Evolutionary conservation across 2,888 invertebrate species (phyloP), one percentile per base, ranked within the genome.

Genomic region (Catocala sponsa): DNA sequence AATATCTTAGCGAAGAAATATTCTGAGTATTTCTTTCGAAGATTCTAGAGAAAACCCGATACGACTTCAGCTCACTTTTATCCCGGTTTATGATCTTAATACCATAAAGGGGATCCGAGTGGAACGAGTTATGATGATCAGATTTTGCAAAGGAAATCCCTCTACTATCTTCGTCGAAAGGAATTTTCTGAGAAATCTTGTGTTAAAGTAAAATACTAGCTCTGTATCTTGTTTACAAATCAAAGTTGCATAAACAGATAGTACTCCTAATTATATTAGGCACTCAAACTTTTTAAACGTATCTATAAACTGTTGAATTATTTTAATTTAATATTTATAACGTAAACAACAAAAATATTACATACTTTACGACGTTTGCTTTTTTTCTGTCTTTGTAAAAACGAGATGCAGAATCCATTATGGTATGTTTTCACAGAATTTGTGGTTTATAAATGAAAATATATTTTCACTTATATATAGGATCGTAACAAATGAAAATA

Each of bases 21-120:
- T 64, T 62, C 42, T 11, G 33, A 43, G 43, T 43, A 57, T 57
- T 71, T 66, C 52, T 59, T 25, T 51, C 46, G 35, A 52, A 74
- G 56, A 54, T 56, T 50, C 58, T 57, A 42, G 12, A 67, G 59
- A 57, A 62, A 69, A 70, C 42, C 42, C 66, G 63, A 67, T 65
- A 60, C 71, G 49, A 68, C 67, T 67, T 65, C 71, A 65, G 60
- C 62, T 56, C 61, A 70, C 62, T 71, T 74, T 71, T 68, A 74
- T 77, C 65, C 74, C 74, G 44, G 46, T 77, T 74, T 77, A 70
- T 72, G 76, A 77, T 76, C 71, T 77, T 76, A 77, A 76, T 76
- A 71, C 65, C 71, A 65, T 77, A 76, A 76, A 77, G 64, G 63
- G 76, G 76, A 74, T 76, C 60, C 62, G 55, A 60, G 67, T 61